A percentile compares a stretch with the other conserved stretches of the same genome.
These are phyloP conservation scores for Aldrovandia affinis DNA, from an alignment of 2,797 vertebrate genomes.

Conservation along the genomic window DNA sequence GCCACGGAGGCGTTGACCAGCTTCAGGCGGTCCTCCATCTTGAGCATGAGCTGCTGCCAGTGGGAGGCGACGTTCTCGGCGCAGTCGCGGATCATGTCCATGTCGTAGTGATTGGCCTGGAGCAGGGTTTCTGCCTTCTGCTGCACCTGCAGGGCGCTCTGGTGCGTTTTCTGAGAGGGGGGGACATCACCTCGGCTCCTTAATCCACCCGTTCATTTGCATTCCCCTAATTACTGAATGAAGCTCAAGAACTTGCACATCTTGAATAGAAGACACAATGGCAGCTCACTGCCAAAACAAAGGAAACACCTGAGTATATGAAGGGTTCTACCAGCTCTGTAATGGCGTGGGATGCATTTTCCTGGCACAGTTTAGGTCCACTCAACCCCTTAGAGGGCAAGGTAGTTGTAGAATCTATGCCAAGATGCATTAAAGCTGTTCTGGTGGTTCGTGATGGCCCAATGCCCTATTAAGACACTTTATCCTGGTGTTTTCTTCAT, in stretches of 20 bases:
- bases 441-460: too few relatives aligned
- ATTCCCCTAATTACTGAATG: background rate
- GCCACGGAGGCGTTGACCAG: conserved; percentile 97
- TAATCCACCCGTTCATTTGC: background rate
- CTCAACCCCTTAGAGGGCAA: too few relatives aligned
- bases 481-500: too few relatives aligned
- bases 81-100: conserved; percentile 98
- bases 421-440: too few relatives aligned
- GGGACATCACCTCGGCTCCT: background rate
- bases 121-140: conserved; percentile 96
- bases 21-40: conserved; percentile 98
- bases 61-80: conserved; percentile 97
- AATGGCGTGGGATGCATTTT: too few relatives aligned
- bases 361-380: too few relatives aligned
- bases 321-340: too few relatives aligned
- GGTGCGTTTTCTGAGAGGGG: conserved; percentile 53
- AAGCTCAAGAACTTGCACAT: background rate
- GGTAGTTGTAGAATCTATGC: too few relatives aligned
- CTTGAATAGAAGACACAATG: background rate
- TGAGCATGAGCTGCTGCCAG: conserved; percentile 99
- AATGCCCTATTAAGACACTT: too few relatives aligned
- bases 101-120: conserved; percentile 96
- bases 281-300: too few relatives aligned
- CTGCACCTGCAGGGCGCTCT: conserved; percentile 89
- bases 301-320: too few relatives aligned